A percentile compares a stretch with the other conserved stretches of the same genome.
Evolutionary conservation across 2,113 vertebrate genomes (phyloP).

Genomic region (Pomatorhinus ruficollis): DNA sequence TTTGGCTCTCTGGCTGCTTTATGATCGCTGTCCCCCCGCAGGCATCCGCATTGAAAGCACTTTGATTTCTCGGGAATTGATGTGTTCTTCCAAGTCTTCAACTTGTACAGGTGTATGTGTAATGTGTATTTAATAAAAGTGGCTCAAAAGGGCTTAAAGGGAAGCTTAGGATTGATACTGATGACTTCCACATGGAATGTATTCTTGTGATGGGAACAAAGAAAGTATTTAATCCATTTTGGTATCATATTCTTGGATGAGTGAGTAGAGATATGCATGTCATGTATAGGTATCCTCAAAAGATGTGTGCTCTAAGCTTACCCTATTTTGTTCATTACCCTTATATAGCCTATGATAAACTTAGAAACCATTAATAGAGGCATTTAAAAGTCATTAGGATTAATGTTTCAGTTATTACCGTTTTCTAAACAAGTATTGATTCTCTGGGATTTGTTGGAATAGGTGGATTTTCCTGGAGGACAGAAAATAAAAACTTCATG

Average conservation of each 20-base stretch:
- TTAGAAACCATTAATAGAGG: background rate
- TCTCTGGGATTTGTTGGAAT: background rate
- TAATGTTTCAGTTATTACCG: background rate
- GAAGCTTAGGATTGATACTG: background rate
- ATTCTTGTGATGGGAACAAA: background rate
- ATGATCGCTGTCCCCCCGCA: constrained; percentile 8
- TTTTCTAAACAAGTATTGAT: background rate
- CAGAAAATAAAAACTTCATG: background rate
- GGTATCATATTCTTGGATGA: background rate
- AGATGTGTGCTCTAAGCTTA: background rate
- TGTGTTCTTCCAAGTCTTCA: background rate
- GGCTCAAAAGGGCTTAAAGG: constrained; percentile 28
- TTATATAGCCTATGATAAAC: background rate
- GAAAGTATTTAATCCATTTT: background rate
- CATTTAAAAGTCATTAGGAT: background rate
- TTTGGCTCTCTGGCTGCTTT: constrained; percentile 42
- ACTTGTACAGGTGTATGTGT: constrained; percentile 42
- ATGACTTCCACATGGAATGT: constrained; percentile 22
- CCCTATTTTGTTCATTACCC: background rate
- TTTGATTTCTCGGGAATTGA: constrained; percentile 26
- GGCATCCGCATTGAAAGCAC: background rate
- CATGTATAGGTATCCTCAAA: background rate
- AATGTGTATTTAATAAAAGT: constrained; percentile 1
- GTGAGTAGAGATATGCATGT: background rate
- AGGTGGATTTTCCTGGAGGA: background rate